These are phyloP conservation scores for Pseudoatta argentina DNA, from an alignment of 1,140 invertebrate genomes.

Conservation along the genomic window DNA sequence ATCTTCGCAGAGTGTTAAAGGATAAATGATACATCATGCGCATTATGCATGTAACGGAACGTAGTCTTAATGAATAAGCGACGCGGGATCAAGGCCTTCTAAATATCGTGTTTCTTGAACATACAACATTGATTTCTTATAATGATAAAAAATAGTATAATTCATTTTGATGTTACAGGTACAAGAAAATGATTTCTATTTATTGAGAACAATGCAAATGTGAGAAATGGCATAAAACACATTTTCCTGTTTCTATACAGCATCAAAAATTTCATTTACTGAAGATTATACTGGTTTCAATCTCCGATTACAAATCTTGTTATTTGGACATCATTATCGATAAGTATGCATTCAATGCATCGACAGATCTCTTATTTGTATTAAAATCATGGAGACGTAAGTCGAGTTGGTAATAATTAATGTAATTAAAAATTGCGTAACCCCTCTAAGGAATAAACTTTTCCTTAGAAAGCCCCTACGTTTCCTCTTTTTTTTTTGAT, in stretches of 20 bases:
- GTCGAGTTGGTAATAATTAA: constrained; percentile 59
- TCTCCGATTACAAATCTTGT: constrained; percentile 22
- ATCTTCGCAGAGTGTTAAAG: too few relatives aligned
- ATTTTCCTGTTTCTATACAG: constrained; percentile 31
- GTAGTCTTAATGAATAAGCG: constrained; percentile 48
- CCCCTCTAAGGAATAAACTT: constrained; percentile 73
- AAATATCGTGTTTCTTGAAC: constrained; percentile 72
- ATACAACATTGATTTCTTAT: constrained; percentile 47
- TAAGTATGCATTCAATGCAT: constrained; percentile 42
- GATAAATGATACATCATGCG: too few relatives aligned
- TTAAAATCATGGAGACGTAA: constrained; percentile 44
- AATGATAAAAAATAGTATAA: constrained; percentile 48
- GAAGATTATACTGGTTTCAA: constrained; percentile 24
- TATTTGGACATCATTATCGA: constrained; percentile 7
- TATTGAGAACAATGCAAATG: constrained; percentile 26
- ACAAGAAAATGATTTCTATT: constrained; percentile 39
- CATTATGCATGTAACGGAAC: too few relatives aligned
- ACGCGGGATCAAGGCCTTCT: constrained; percentile 70
- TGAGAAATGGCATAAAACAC: constrained; percentile 37
- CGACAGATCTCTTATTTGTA: constrained; percentile 61
- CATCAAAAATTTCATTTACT: constrained; percentile 28
- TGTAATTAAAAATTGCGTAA: constrained; percentile 63
- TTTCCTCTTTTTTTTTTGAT: constrained; percentile 46
- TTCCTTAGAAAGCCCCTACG: constrained; percentile 75
- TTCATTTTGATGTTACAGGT: constrained; percentile 26